Percentiles rank a stretch among this genome's conserved stretches.
These are phyloP conservation scores for Coecobrya sp. DNA, from an alignment of 2,888 invertebrate species.

Conservation along the genomic window DNA sequence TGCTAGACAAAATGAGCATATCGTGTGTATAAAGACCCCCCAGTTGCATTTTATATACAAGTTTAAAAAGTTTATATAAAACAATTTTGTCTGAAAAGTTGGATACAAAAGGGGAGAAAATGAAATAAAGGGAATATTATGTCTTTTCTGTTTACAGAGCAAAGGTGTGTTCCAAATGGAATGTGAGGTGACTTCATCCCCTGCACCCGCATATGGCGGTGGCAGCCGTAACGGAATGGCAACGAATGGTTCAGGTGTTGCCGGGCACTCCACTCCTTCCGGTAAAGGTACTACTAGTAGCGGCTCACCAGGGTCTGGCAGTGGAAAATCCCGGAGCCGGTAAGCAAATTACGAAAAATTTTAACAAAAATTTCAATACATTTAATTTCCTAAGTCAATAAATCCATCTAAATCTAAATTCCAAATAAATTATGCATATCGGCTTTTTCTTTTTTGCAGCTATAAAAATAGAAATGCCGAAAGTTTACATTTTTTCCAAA, in stretches of 20 bases:
- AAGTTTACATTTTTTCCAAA: too few species aligned
- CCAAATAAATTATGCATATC: too few species aligned
- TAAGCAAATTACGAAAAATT: conserved; percentile 88
- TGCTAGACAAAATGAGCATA: too few species aligned
- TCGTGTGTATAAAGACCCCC: too few species aligned
- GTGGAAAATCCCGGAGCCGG: conserved; percentile 89
- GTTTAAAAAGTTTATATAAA: too few species aligned
- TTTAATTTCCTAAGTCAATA: too few species aligned
- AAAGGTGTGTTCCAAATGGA: conserved; percentile 88
- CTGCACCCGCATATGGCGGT: conserved; percentile 78
- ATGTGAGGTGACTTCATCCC: conserved; percentile 89
- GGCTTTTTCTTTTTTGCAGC: too few species aligned
- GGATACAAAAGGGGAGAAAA: too few species aligned
- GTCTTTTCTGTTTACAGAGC: conserved; percentile 82
- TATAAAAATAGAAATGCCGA: too few species aligned
- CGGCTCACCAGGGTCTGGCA: conserved; percentile 77
- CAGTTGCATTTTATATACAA: too few species aligned
- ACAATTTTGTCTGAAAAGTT: too few species aligned
- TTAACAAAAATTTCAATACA: not conserved
- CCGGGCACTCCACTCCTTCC: conserved; percentile 64
- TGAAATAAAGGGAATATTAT: not conserved
- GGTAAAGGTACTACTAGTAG: conserved; percentile 65
- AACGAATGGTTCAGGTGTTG: conserved; percentile 71
- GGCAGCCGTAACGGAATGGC: conserved; percentile 75
- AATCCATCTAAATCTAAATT: too few species aligned